Base-by-base conservation (phyloP, 64 coral and sea anemone genomes). In the Anthopleura sola region DNA sequence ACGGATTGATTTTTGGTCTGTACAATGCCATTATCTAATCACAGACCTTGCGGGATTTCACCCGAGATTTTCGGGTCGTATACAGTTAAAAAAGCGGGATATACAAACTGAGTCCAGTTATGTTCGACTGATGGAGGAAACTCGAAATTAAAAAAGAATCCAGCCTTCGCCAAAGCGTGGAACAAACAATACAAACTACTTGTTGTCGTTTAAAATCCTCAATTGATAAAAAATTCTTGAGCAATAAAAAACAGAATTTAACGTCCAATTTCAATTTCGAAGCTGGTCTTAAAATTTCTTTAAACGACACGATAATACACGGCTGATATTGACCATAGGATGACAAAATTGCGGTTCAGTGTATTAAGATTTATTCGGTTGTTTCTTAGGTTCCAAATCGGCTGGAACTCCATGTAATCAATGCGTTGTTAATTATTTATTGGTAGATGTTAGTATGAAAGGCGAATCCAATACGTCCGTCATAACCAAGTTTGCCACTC, bases 21-120 rank as follows among this genome's bases (percentile, higher is more conserved):
- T 14, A 32, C 66, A 33, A 33, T 32, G 8, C 1, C n/a, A n/a
- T 71, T 71, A 8, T 29, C 28, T 71, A 32, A 28, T 3, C 5
- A 29, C 66, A 71, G 66, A 71, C 66, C 66, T 71, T 71, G n/a
- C 66, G 66, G 66, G 66, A 71, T 71, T 71, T 15, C 7, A 71
- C 66, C 66, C 66, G 66, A 31, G 6, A 71, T n/a, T 9, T 71
- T 29, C n/a, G n/a, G 66, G 66, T 71, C 66, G n/a, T 34, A 31
- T 71, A 10, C 5, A 33, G n/a, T 32, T 14, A 32, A 32, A 71
- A 71, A 69, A 15, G n/a, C 66, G 66, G 28, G 66, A 71, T 28
- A 36, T 71, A 71, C 13, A 71, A 71, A 71, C 29, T 12, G n/a
- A 71, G 28, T n/a, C 31, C 1, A 32, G 66, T 71, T 11, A 71